A percentile compares a stretch with the other conserved stretches of the same genome.
Evolutionary conservation across 1,140 invertebrate genomes (phyloP).

Genomic region (Neuroterus valhalla): DNA sequence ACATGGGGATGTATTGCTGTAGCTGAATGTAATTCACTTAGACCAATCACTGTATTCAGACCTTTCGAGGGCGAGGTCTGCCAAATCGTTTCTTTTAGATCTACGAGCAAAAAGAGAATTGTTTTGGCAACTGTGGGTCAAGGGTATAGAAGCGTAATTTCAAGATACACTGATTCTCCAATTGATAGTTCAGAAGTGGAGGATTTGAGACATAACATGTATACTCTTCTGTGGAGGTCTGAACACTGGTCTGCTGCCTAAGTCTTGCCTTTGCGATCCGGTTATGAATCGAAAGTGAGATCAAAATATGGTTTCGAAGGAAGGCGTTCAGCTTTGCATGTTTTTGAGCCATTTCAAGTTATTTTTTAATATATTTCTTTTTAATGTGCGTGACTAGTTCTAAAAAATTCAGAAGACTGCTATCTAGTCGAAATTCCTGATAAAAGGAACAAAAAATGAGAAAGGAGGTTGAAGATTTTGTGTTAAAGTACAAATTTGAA

Average conservation of each 20-base stretch:
- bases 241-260: slow-evolving; percentile 82
- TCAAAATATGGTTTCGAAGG: not conserved
- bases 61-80: slow-evolving; percentile 90
- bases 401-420: too few relatives aligned
- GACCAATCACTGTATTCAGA: slow-evolving; percentile 92
- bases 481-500: too few relatives aligned
- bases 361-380: too few relatives aligned
- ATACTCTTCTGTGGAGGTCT: slow-evolving; percentile 83
- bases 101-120: slow-evolving; percentile 70
- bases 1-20: slow-evolving; percentile 94
- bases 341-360: too few relatives aligned
- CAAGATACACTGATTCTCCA: slow-evolving; percentile 80
- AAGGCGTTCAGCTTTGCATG: not conserved
- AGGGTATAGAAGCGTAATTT: slow-evolving; percentile 88
- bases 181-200: slow-evolving; percentile 68
- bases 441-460: too few relatives aligned
- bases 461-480: too few relatives aligned
- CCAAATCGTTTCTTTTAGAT: slow-evolving; percentile 69
- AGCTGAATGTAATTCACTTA: slow-evolving; percentile 85
- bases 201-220: slow-evolving; percentile 78
- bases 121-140: slow-evolving; percentile 87
- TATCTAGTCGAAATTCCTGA: too few relatives aligned
- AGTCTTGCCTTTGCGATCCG: slow-evolving; percentile 44
- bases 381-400: too few relatives aligned
- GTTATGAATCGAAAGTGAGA: not conserved